Evolutionary conservation across 2,888 invertebrate genomes (phyloP), one percentile per base, ranked within the genome.

Genomic region (Chaitophorus viminalis): DNA sequence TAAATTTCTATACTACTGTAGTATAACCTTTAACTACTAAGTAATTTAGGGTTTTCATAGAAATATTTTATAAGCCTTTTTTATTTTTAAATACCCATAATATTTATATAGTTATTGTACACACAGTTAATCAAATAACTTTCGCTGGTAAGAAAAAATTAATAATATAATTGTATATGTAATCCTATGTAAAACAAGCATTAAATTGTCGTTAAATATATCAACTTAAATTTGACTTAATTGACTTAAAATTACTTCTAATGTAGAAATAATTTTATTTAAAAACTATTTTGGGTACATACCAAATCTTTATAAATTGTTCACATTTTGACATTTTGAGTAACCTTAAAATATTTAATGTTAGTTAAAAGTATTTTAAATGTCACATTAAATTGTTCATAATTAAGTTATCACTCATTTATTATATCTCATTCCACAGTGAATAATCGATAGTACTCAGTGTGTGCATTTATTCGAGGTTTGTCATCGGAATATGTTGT

Each of bases 401-500:
- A 29, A 31, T 70, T 29, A 70, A 31, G 4, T 31, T 70, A 70
- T 31, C 70, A 29, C 25, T 25, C 21, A 11, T 70, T 70, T 29
- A 31, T 60, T 70, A 29, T 14, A 14, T 70, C 29, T 29, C 29
- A 5, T 29, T 14, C 29, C 3, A 68, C 29, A 11, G 29, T 68
- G 68, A 68, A 68, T 29, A 65, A n/a, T 54, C 54, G 18, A 54
- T 54, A 3, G 18, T 68, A 68, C 68, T 68, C n/a, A 14, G 11
- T 17, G 1, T 70, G 17, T 70, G 29, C 29, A 31, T 31, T 14
- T 70, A 82, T 72, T 54, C n/a, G 72, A 72, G n/a, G 33, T 82
- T n/a, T n/a, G n/a, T 82, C 54, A 82, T 72, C 82, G 17, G 72
- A 3, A 52, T 82, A 33, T 5, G n/a, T 52, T 52, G 52, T 52